These are phyloP conservation scores for Syncerus caffer DNA, from an alignment of 2,797 vertebrate genomes.

Conservation along the genomic window DNA sequence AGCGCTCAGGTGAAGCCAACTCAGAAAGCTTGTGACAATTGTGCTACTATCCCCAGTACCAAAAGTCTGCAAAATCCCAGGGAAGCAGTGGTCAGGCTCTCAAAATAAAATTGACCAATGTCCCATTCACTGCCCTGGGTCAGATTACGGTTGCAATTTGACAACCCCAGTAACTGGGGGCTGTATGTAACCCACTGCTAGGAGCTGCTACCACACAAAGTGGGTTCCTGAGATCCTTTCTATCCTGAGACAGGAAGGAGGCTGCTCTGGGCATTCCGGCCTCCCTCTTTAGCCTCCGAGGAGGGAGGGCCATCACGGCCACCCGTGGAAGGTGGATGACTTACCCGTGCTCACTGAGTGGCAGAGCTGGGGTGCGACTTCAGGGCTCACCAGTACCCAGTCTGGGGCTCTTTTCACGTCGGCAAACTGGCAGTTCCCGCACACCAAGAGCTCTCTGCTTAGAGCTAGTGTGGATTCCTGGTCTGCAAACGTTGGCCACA, in stretches of 20 bases:
- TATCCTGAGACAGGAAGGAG: constrained; percentile 61
- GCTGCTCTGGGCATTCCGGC: constrained; percentile 58
- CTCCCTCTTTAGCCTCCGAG: constrained; percentile 67
- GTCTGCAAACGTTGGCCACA: constrained; percentile 77
- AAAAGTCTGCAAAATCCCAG: constrained; percentile 37
- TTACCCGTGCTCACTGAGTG: constrained; percentile 77
- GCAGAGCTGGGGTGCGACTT: constrained; percentile 78
- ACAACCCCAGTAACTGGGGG: constrained; percentile 10
- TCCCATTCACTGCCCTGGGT: constrained; percentile 41
- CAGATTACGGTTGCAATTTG: background rate
- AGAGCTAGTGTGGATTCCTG: constrained; percentile 73
- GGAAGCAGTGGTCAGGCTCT: constrained; percentile 16
- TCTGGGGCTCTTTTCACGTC: constrained; percentile 71
- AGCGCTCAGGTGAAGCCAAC: constrained; percentile 39
- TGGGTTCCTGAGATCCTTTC: constrained; percentile 54
- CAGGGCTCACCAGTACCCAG: constrained; percentile 75
- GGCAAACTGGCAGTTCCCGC: constrained; percentile 73
- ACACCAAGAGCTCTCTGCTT: constrained; percentile 69
- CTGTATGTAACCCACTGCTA: constrained; percentile 44
- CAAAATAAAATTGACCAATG: constrained; percentile 15
- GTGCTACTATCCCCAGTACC: background rate
- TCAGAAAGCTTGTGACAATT: constrained; percentile 34
- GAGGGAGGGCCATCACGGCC: constrained; percentile 74
- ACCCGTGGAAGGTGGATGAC: constrained; percentile 72
- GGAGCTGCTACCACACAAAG: constrained; percentile 38